phyloP scores from a whole-genome alignment of 2,113 vertebrate genomes.

The Reinhardtius hippoglossoides region DNA sequence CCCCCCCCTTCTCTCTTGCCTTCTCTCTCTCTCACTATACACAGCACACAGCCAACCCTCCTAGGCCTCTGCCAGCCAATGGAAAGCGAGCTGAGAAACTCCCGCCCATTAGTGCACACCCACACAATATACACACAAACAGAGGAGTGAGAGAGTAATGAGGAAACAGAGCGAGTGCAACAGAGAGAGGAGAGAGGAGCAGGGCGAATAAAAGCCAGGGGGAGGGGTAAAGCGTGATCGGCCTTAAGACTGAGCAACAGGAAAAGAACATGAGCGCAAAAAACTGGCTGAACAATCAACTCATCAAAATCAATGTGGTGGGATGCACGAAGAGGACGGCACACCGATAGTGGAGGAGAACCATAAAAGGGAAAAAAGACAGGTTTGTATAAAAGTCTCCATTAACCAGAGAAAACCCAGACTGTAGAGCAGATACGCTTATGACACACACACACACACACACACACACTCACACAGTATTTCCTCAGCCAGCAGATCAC shows the following conservation, averaged over 20 bases:
- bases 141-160: conserved; percentile 69
- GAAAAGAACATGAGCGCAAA: conserved; percentile 63
- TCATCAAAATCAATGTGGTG: conserved; percentile 22
- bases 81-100: conserved; percentile 57
- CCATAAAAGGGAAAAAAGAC: conserved; percentile 8
- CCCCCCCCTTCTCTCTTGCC: conserved; percentile 46
- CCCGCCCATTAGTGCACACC: conserved; percentile 79
- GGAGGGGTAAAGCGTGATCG: conserved; percentile 66
- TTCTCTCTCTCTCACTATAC: conserved; percentile 70
- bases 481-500: conserved; percentile 24
- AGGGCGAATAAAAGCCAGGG: conserved; percentile 55
- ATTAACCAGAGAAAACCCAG: conserved; percentile 17
- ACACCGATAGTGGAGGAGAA: background rate
- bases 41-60: conserved; percentile 69
- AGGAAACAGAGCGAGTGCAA: conserved; percentile 61
- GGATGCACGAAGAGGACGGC: conserved; percentile 6
- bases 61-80: conserved; percentile 79
- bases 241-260: conserved; percentile 71
- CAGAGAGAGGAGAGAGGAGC: conserved; percentile 58
- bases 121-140: conserved; percentile 80
- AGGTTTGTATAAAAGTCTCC: conserved; percentile 1
- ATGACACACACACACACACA: background rate
- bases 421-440: conserved; percentile 20
- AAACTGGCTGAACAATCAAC: conserved; percentile 57
- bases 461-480: background rate